Evolutionary conservation across 1,140 invertebrate species (phyloP), one percentile per base, ranked within the genome.

Genomic region (Philaenus spumarius): DNA sequence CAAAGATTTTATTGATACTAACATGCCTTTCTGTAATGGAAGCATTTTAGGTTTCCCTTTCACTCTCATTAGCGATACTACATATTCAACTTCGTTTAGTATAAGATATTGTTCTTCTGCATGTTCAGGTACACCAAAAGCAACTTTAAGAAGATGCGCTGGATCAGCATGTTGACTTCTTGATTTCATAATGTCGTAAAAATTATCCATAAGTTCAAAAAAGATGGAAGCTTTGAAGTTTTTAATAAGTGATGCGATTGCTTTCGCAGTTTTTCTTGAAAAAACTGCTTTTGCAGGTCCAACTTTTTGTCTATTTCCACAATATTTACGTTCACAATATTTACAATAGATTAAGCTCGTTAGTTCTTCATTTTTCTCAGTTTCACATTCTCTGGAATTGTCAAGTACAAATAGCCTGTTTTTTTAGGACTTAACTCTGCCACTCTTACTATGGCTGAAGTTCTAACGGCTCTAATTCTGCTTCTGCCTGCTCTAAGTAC

Each of bases 121-220:
- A 7, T 9, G 42, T 19, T 45, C 42, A 11, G 9, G 7, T 15
- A 45, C 6, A 19, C 42, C 42, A 15, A 11, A 45, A 19, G 9
- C 42, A 19, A 19, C 15, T 19, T 45, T 45, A 11, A 45, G 17
- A 6, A 19, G 42, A 15, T 45, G 42, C 9, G 42, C 17, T 9
- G 9, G 9, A 19, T 23, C 9, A 20, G 14, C 7, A 19, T 54
- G 9, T 52, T 48, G 48, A 42, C 2, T 19, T 37, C 37, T 23
- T 42, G 46, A 55, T 39, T 62, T 62, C 12, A 62, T 26, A 39
- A 62, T 58, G 35, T 62, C 60, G 62, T 58, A 62, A 19, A 15
- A 35, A 34, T 62, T 23, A 48, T 62, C 61, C 3, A 62, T 35
- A 2, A 62, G 37, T 15, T 55, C 26, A 22, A 62, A 40, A 15